Evolutionary conservation across 2,888 invertebrate genomes (phyloP), one percentile per base, ranked within the genome.

Genomic region (Reticulitermes lucifugus): DNA sequence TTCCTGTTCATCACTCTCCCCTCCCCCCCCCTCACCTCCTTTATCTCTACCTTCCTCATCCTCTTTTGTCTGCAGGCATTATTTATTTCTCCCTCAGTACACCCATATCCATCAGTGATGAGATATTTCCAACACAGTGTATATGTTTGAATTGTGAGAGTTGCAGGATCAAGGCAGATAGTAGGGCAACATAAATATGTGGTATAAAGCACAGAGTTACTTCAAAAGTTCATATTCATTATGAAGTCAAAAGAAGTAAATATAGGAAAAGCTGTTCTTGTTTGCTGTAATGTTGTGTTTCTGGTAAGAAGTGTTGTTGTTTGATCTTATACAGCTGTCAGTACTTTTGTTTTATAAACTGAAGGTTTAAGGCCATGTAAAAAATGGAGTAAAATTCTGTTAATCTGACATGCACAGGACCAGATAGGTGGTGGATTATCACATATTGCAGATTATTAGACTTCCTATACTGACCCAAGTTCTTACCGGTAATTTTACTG

Each of bases 211-310:
- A 46, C 46, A 46, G 46, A 12, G 9, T 9, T 46, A 46, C 12
- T 12, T 12, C 12, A 12, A 7, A 46, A 9, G 14, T 35, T 18
- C 29, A 21, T 25, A 25, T 55, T 79, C 46, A 71, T 51, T 59
- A 86, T 84, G 86, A 84, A 85, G 82, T 70, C 79, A 21, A 80
- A 83, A 25, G 85, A 85, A 70, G 21, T 84, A 77, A 85, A 84
- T 18, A 71, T 86, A 73, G 79, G 84, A 25, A 95, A 94, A 91
- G 92, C 93, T 87, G 90, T 95, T 87, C 93, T 95, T 90, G 94
- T 94, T 88, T 92, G 93, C 89, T 94, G 94, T 89, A 95, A 95
- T 90, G 93, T 94, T 86, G 89, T 95, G 88, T 93, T 95, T 90
- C 91, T 94, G 90, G 94, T 94, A 91, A 93, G 93, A 92, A 87